Evolutionary conservation across 2,113 vertebrate species (phyloP).

Genomic region (Epinephelus moara): DNA sequence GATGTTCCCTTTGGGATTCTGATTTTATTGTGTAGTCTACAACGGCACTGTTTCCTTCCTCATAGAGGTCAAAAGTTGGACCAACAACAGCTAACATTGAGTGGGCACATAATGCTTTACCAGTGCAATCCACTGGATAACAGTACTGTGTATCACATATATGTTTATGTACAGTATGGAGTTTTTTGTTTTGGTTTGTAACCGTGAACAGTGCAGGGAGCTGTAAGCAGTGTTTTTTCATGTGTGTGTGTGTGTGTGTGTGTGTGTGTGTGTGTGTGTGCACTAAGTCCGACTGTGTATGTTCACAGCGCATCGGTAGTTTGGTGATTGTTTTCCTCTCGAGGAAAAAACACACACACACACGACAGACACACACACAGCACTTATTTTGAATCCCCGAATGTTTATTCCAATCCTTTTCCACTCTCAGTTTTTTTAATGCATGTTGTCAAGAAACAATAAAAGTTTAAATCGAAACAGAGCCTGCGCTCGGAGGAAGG

Average conservation of each 20-base stretch:
- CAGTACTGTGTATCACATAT: not conserved
- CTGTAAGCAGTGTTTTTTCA: too few relatives aligned
- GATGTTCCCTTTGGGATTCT: constrained; percentile 35
- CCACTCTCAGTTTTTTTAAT: constrained; percentile 53
- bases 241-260: too few relatives aligned
- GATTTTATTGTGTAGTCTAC: constrained; percentile 36
- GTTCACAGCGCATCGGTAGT: constrained; percentile 17
- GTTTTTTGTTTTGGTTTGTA: not conserved
- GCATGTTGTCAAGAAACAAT: constrained; percentile 67
- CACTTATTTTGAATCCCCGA: constrained; percentile 39
- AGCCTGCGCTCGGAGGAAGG: constrained; percentile 50
- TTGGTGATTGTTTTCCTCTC: not conserved
- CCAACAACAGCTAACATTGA: not conserved
- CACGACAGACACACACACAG: constrained; percentile 6
- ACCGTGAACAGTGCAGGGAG: not conserved
- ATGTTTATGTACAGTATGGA: not conserved
- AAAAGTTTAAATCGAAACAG: constrained; percentile 71
- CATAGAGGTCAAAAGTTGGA: constrained; percentile 36
- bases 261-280: too few relatives aligned
- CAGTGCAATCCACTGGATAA: not conserved
- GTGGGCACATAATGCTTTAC: not conserved
- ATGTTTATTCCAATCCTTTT: constrained; percentile 60
- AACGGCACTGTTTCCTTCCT: constrained; percentile 15
- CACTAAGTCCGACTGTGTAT: not conserved
- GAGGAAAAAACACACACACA: not conserved